Percentiles rank a stretch among this genome's conserved stretches.
These are phyloP conservation scores for Drosophila truncata DNA, from an alignment of 1,140 invertebrate genomes.

Conservation along the genomic window DNA sequence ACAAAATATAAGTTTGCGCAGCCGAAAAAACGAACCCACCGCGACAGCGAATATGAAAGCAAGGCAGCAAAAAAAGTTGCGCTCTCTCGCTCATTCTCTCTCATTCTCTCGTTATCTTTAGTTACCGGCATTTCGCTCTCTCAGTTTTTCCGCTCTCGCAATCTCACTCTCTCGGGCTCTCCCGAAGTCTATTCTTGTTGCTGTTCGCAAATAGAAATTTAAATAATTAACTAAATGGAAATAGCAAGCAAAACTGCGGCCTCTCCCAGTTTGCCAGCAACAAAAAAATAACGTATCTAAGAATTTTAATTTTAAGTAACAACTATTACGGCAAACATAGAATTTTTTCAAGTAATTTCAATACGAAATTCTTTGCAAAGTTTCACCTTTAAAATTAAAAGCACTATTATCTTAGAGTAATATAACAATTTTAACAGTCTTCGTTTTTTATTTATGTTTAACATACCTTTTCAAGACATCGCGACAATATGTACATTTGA, in stretches of 20 bases:
- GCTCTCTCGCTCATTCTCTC: conserved; percentile 10
- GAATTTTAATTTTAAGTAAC: background rate
- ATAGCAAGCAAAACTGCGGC: conserved; percentile 19
- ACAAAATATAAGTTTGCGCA: conserved; percentile 66
- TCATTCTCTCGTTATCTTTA: conserved; percentile 6
- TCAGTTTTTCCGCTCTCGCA: conserved; percentile 4
- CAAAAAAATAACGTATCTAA: conserved; percentile 1
- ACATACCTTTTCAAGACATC: too few species aligned
- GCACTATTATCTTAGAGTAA: too few species aligned
- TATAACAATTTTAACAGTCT: too few species aligned
- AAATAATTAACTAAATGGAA: conserved; percentile 65
- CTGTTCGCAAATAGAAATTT: conserved; percentile 59
- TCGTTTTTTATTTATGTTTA: too few species aligned
- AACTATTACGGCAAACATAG: background rate
- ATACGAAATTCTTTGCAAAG: too few species aligned
- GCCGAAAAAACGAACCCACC: conserved; percentile 60
- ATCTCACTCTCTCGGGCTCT: conserved; percentile 1
- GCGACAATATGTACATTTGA: too few species aligned
- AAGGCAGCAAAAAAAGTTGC: conserved; percentile 9
- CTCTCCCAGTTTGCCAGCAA: conserved; percentile 19
- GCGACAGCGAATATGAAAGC: conserved; percentile 26
- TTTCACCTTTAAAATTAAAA: too few species aligned
- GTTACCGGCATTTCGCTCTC: conserved; percentile 17
- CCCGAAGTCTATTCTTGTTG: conserved; percentile 33
- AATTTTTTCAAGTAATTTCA: background rate